Base-by-base conservation (phyloP, 2,113 vertebrate species). In the Dissostichus mawsoni region DNA sequence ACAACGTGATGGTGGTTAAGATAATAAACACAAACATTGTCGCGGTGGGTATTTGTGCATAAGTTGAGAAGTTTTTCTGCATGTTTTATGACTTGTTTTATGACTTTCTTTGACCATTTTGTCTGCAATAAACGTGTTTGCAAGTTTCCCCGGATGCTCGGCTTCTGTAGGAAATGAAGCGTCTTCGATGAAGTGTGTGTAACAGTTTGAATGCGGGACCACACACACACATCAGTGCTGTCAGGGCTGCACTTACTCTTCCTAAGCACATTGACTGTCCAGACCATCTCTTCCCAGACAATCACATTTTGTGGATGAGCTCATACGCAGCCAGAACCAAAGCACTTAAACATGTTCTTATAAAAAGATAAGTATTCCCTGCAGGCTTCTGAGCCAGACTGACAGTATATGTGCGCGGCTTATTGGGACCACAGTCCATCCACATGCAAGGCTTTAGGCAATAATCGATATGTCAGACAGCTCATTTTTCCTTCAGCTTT, bases 331-430 rank as follows among this genome's bases (percentile, higher is more conserved):
- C 45, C 85, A 78, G 72, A 29, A 69, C 67, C 85, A 80, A 75
- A 91, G 78, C 79, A 51, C 75, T 84, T 79, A 45, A 82, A 84
- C 68, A 82, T 87, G 78, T 78, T 81, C 80, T 78, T 86, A 85
- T 86, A 74, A 90, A 90, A 83, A 82, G 74, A 90, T 78, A 79
- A 78, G 56, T 77, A 41, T 74, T 59, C 80, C 58, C 71, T n/a
- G 5, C 74, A 48, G 86, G 66, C 52, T 8, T 50, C 45, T 4
- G 58, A 78, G 73, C 52, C 70, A 75, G 78, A 72, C 86, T 78
- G 14, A 73, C 63, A 76, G 71, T 59, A 50, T 64, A 57, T 76
- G 76, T 53, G 61, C 18, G 29, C 36, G 41, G 58, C 58, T 76
- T 71, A 72, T n/a, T 66, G 8, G 23, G 23, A 68, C 18, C 16